Base-by-base conservation (phyloP, 2,797 vertebrate genomes). In the Galagoides demidoff region DNA sequence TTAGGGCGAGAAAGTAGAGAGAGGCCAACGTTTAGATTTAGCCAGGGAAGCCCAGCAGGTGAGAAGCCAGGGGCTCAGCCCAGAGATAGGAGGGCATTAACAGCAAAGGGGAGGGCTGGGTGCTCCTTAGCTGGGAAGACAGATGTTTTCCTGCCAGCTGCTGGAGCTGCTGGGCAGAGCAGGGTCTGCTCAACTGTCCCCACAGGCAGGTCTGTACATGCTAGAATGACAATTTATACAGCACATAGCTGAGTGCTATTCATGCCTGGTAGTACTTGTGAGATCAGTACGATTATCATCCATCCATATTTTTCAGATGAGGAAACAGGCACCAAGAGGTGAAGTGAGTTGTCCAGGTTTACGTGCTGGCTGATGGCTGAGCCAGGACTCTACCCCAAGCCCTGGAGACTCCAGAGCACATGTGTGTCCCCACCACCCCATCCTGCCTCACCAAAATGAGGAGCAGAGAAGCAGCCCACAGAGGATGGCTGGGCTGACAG, bases 191-290 rank as follows among this genome's bases (percentile, higher is more conserved):
- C 34, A 14, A 9, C 73, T 61, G 71, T n/a, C 39, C 1, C 7
- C 39, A 4, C 5, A 73, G 39, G 74, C 49, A 77, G 59, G 55
- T 20, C 27, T 57, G 34, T 57, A 81, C 59, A 29, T 43, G 81
- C 8, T 31, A 8, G 23, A 20, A 45, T 34, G 20, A 59, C 8
- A 29, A 12, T 71, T 14, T 29, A 14, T 5, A 6, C 43, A 19
- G 16, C 34, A 39, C 9, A 0, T 29, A 61, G 39, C 45, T 43
- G 34, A 74, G 73, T 0, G 0, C 14, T 77, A 8, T 14, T 13
- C 6, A 0, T 10, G 57, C 6, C 1, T 45, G 43, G 0, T 22
- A 22, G 70, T 19, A 5, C 29, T 20, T 43, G 17, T 3, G 27
- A 63, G 29, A 31, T 55, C 37, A 37, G 23, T n/a, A 22, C 4